These are phyloP conservation scores for Apistogramma diplotaenia DNA, from an alignment of 2,113 vertebrate species.

Conservation along the genomic window DNA sequence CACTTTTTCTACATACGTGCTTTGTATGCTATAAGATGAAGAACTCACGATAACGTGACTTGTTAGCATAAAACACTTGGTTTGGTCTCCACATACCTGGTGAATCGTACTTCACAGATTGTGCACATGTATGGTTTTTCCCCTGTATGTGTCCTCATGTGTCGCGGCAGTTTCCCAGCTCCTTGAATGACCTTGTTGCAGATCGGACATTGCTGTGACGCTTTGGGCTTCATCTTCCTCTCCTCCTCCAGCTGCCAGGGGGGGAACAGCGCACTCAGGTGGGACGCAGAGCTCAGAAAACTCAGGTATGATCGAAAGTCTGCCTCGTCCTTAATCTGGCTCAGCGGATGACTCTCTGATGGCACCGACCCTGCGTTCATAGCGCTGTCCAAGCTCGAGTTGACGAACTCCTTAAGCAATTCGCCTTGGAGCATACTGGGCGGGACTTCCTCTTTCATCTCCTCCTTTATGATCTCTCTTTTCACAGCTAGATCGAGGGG, in stretches of 20 bases:
- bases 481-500: constrained; percentile 93
- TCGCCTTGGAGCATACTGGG: constrained; percentile 83
- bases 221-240: constrained; percentile 97
- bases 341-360: constrained; percentile 77
- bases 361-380: constrained; percentile 64
- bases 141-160: constrained; percentile 97
- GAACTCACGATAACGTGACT: background rate
- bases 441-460: constrained; percentile 88
- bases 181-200: constrained; percentile 99
- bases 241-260: constrained; percentile 96
- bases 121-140: constrained; percentile 99
- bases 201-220: constrained; percentile 96
- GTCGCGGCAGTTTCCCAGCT: constrained; percentile 93
- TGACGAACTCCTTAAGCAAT: constrained; percentile 89
- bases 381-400: constrained; percentile 52
- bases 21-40: constrained; percentile 5
- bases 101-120: constrained; percentile 98
- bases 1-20: constrained; percentile 28
- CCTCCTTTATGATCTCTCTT: constrained; percentile 92
- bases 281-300: constrained; percentile 89
- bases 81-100: constrained; percentile 81
- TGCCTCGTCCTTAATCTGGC: constrained; percentile 88
- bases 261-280: constrained; percentile 90
- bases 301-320: constrained; percentile 93
- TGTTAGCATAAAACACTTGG: background rate